Evolutionary conservation across 1,140 invertebrate species (phyloP), one percentile per base, ranked within the genome.

Genomic region (Zaprionus camerounensis): DNA sequence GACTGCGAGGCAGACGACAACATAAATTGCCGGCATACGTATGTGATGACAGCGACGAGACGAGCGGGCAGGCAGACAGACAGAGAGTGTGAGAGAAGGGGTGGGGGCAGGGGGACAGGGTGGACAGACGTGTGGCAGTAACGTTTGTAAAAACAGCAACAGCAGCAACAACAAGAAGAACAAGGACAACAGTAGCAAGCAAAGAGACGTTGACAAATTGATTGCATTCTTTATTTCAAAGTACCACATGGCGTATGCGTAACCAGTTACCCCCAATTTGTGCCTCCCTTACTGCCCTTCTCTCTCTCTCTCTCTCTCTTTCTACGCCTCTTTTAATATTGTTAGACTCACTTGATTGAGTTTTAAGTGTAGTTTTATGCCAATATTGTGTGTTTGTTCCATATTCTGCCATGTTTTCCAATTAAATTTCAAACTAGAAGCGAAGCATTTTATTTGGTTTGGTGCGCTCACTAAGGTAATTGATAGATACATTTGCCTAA

Each of bases 201-300:
- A 38, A 71, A 78, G 75, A 79, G 85, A 90, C 85, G 76, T 88
- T 90, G 85, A 88, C 81, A 88, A 88, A 88, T 88, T 88, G 85
- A 88, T 88, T 88, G 85, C 85, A 90, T 88, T 90, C 85, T 88
- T 84, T 88, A 82, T 88, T 85, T 88, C 69, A 80, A 81, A 80
- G 63, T 67, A 61, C 63, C 76, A 88, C 85, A 90, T 76, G 85
- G 85, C 85, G 85, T 88, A 88, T 88, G 72, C 85, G 81, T 80
- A 81, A 71, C 68, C 68, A 58, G 63, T 53, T 59, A 17, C 20
- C 57, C 34, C 34, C 34, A 34, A 56, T 44, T 36, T 38, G 24
- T 22, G 38, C n/a, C 51, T 38, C 1, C n/a, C 15, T 53, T 9
- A 20, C 17, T 22, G 11, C 34, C 24, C 24, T 26, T 26, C 24